A percentile compares a stretch with the other conserved stretches of the same genome.
phyloP scores from a whole-genome alignment of 2,113 vertebrate species.

The Aptenodytes patagonicus region DNA sequence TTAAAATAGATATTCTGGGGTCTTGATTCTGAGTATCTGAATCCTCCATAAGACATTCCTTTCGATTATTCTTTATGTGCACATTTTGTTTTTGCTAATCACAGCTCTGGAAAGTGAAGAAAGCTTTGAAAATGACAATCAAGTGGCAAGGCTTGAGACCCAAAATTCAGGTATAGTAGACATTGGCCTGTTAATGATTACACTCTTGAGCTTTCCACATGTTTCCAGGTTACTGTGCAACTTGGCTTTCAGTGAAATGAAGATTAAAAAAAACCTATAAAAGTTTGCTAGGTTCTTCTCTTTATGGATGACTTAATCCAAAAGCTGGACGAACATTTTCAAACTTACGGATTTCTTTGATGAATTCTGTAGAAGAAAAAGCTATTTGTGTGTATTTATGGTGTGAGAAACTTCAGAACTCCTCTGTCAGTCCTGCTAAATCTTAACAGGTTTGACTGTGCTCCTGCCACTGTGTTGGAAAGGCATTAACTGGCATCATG shows the following conservation, averaged over 20 bases:
- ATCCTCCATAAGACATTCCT: background rate
- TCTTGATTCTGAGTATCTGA: background rate
- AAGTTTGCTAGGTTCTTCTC: background rate
- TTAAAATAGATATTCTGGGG: background rate
- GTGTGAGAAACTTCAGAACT: background rate
- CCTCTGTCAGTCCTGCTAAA: background rate
- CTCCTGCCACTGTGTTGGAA: background rate
- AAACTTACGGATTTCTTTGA: background rate
- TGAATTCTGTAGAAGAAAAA: background rate
- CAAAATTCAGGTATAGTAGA: slow-evolving; percentile 77
- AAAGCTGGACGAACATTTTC: background rate
- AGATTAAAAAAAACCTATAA: background rate
- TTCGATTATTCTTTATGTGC: background rate
- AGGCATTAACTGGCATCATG: background rate
- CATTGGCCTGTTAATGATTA: background rate
- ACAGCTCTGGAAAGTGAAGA: slow-evolving; percentile 95
- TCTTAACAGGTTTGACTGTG: background rate
- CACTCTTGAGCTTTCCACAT: background rate
- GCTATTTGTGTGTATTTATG: background rate
- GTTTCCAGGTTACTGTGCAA: background rate
- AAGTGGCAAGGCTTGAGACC: slow-evolving; percentile 85
- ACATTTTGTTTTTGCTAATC: background rate
- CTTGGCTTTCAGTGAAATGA: background rate
- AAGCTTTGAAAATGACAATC: slow-evolving; percentile 92
- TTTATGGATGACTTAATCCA: background rate